Conservation (phyloP, 2,797 vertebrate genomes). For the Spinus olivaceus region DNA sequence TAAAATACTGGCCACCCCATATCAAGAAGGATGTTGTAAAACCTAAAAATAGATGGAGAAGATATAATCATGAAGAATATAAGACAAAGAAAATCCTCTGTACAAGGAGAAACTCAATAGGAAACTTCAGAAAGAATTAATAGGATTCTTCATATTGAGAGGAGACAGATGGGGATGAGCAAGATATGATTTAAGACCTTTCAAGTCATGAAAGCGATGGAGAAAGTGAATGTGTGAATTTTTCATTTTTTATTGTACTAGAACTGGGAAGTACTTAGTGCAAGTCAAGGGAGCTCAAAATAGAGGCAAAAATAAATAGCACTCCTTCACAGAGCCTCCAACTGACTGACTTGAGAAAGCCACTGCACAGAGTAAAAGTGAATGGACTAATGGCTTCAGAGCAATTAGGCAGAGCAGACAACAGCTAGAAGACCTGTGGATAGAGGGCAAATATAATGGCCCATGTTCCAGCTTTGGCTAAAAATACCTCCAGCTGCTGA, state of each 20-base stretch:
- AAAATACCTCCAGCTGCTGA: not conserved
- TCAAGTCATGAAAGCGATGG: not conserved
- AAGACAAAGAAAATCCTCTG: not conserved
- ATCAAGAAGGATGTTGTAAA: not conserved
- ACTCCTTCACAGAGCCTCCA: not conserved
- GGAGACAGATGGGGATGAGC: not conserved
- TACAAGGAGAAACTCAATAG: not conserved
- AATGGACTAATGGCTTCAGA: not conserved
- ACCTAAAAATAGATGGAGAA: not conserved
- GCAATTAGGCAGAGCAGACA: not conserved
- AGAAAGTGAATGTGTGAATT: not conserved
- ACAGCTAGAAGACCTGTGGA: not conserved
- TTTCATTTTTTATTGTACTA: constrained; percentile 7
- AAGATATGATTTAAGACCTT: constrained; percentile 8
- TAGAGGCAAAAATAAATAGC: not conserved
- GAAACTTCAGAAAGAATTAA: not conserved
- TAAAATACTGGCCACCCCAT: not conserved
- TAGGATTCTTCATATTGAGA: not conserved
- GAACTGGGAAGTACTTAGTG: not conserved
- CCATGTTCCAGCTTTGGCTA: not conserved
- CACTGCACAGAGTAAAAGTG: not conserved
- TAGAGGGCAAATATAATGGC: not conserved
- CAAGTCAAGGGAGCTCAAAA: not conserved
- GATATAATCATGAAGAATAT: not conserved
- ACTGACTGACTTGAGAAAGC: not conserved